Evolutionary conservation across 2,113 vertebrate species (phyloP).

Genomic region (Myotis yumanensis): DNA sequence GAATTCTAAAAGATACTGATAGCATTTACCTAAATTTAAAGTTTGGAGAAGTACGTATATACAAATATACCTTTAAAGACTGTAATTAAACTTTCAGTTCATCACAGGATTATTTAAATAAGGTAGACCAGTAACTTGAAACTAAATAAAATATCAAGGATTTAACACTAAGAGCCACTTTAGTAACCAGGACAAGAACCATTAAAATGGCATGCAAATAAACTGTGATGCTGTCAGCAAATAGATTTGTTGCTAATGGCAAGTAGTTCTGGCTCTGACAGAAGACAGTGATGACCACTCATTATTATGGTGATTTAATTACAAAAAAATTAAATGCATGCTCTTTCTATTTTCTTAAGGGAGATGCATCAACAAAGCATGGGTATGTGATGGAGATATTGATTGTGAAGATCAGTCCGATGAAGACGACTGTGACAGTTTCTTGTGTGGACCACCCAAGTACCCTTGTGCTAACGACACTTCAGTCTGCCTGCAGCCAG

Average conservation of each 20-base stretch:
- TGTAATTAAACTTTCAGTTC: background rate
- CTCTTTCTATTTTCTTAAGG: constrained; percentile 87
- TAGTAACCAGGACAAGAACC: background rate
- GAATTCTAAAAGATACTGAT: background rate
- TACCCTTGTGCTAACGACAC: constrained; percentile 96
- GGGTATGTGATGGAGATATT: constrained; percentile 98
- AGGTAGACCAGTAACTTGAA: background rate
- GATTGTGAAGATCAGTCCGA: constrained; percentile 99
- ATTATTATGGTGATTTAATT: constrained; percentile 13
- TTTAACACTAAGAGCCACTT: background rate
- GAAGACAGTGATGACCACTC: background rate
- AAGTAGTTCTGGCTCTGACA: background rate
- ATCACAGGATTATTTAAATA: background rate
- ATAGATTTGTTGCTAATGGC: constrained; percentile 18
- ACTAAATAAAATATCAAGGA: background rate
- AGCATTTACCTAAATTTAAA: background rate
- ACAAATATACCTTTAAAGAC: background rate
- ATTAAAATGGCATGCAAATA: constrained; percentile 19
- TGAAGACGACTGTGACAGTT: constrained; percentile 93
- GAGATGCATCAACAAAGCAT: constrained; percentile 98
- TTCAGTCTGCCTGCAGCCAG: constrained; percentile 93
- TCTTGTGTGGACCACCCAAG: constrained; percentile 95
- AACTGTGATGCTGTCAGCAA: background rate
- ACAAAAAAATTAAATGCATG: constrained; percentile 42
- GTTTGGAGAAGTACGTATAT: background rate